Evolutionary conservation across 2,113 vertebrate species (phyloP).

Genomic region (Ameiurus melas): DNA sequence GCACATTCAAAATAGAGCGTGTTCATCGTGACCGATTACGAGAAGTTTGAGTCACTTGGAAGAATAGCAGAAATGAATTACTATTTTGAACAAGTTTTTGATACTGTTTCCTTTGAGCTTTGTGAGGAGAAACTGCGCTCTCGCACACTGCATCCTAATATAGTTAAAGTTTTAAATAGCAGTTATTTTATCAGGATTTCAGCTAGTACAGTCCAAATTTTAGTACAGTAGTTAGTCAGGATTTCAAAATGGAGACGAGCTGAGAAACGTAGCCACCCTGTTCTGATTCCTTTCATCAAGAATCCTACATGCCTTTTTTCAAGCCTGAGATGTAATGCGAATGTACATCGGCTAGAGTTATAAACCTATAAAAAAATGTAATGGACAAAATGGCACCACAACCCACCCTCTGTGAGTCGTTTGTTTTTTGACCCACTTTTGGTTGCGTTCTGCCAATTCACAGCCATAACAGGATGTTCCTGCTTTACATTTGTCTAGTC

Average conservation of each 20-base stretch:
- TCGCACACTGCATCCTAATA: background rate
- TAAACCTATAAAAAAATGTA: background rate
- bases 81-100: background rate
- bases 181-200: background rate
- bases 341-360: too few species aligned
- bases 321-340: too few species aligned
- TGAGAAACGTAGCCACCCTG: too few species aligned
- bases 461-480: background rate
- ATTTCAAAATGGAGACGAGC: background rate
- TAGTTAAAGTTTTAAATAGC: background rate
- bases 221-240: background rate
- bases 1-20: background rate
- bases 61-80: too few species aligned
- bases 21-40: background rate
- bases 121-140: background rate
- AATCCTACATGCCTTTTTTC: background rate
- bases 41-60: too few species aligned
- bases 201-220: background rate
- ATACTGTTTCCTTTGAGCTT: background rate
- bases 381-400: too few species aligned
- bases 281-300: background rate
- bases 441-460: background rate
- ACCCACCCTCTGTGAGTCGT: background rate
- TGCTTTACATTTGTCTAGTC: too few species aligned
- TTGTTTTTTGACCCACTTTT: background rate